A percentile compares a stretch with the other conserved stretches of the same genome.
Conservation (phyloP, 2,888 invertebrate species). For the Cylloceria caligata region DNA sequence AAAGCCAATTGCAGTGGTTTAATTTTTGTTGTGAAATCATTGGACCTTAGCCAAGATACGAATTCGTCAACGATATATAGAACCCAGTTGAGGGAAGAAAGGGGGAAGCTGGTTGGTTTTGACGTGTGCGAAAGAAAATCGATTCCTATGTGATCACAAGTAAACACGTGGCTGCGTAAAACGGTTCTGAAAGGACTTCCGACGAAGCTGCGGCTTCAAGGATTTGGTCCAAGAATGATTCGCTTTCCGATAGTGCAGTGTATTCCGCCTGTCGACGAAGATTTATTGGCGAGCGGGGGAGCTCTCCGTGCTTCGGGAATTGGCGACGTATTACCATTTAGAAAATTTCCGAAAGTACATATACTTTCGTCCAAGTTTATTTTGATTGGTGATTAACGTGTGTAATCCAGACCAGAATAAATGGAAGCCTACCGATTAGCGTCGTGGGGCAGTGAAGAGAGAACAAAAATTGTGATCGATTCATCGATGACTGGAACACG, state of each 20-base stretch:
- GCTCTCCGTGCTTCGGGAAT: slow-evolving; percentile 5
- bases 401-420: slow-evolving; percentile 9
- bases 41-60: slow-evolving; percentile 12
- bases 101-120: slow-evolving; percentile 1
- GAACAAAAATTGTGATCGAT: slow-evolving; percentile 10
- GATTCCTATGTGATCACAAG: slow-evolving; percentile 18
- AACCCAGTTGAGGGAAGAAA: not conserved
- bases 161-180: slow-evolving; percentile 36
- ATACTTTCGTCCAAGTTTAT: slow-evolving; percentile 57
- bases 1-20: slow-evolving; percentile 3
- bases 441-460: not conserved
- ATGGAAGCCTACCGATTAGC: not conserved
- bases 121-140: slow-evolving; percentile 50
- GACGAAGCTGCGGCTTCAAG: slow-evolving; percentile 20
- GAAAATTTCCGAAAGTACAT: slow-evolving; percentile 53
- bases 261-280: slow-evolving; percentile 33
- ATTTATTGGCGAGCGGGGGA: slow-evolving; percentile 37
- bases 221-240: slow-evolving; percentile 36
- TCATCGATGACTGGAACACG: slow-evolving; percentile 12
- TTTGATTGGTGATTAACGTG: slow-evolving; percentile 14
- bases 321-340: slow-evolving; percentile 28
- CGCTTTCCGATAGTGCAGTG: not conserved
- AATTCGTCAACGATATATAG: slow-evolving; percentile 16
- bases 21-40: slow-evolving; percentile 11
- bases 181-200: slow-evolving; percentile 21